phyloP scores from a whole-genome alignment of 2,797 vertebrate species.

The Choloepus didactylus region DNA sequence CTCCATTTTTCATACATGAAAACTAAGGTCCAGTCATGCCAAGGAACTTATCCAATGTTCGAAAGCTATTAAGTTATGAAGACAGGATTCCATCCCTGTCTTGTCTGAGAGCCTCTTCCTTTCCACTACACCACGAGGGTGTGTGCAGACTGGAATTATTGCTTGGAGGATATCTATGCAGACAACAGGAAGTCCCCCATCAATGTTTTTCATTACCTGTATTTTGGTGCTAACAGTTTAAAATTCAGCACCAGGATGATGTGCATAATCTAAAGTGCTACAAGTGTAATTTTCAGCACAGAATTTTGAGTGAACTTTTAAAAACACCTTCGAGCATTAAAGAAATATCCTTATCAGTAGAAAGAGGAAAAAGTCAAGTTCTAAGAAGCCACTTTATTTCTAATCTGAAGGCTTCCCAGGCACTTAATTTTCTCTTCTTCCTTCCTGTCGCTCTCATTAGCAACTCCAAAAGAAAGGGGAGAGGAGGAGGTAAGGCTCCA shows the following conservation, averaged over 20 bases:
- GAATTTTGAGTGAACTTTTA: slow-evolving; percentile 25
- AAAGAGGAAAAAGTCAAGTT: neutral
- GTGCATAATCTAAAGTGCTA: neutral
- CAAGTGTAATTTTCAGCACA: neutral
- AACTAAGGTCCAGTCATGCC: neutral
- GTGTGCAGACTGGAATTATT: neutral
- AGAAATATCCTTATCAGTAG: neutral
- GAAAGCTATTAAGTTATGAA: neutral
- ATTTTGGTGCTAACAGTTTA: neutral
- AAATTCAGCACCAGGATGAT: neutral
- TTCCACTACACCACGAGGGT: neutral
- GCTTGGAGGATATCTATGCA: neutral
- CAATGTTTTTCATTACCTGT: neutral
- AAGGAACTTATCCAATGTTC: neutral
- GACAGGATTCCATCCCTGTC: neutral
- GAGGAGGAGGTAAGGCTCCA: neutral
- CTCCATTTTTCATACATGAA: neutral
- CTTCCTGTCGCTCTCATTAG: slow-evolving; percentile 51
- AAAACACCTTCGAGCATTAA: slow-evolving; percentile 22
- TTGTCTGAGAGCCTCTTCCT: neutral
- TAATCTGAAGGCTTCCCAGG: slow-evolving; percentile 33
- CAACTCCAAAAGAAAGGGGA: neutral
- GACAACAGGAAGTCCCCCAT: neutral
- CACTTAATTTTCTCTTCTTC: slow-evolving; percentile 28
- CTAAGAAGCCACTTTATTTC: slow-evolving; percentile 38